Evolutionary conservation across 1,140 invertebrate species (phyloP), one percentile per base, ranked within the genome.

Genomic region (Archivesica marissinica): DNA sequence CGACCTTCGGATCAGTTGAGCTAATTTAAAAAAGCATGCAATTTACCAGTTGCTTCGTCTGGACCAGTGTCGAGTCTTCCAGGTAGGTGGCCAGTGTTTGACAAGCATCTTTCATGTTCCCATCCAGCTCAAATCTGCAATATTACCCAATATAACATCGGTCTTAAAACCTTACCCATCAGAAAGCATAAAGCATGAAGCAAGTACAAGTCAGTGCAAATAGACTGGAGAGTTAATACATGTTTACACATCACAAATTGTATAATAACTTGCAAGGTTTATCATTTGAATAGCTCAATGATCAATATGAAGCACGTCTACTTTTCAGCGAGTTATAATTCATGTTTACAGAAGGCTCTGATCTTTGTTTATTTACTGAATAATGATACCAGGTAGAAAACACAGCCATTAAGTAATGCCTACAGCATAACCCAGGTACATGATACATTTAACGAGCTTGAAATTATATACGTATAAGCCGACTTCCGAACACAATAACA

Each of bases 1-100:
- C n/a, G n/a, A n/a, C n/a, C n/a, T n/a, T n/a, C n/a, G n/a, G n/a
- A n/a, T n/a, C n/a, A n/a, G n/a, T n/a, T n/a, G n/a, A n/a, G n/a
- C n/a, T n/a, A n/a, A n/a, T n/a, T n/a, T 39, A 30, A 52, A 41
- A 47, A 33, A 25, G 13, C 2, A 50, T 17, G 44, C 17, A 50
- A 85, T 88, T 86, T 88, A 93, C 93, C 89, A 93, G 82, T 77
- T 93, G 78, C 76, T 92, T 91, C 1, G 91, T 92, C 70, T 91
- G 89, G 15, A 93, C 88, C 41, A 87, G 87, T 15, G 90, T 92
- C 6, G 92, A 92, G 64, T 92, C 91, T 52, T 91, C 87, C 38
- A 93, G 59, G 68, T 93, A 92, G 17, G 88, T 88, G 20, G 89
- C 88, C 28, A 93, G 64, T 28, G 89, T 85, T 64, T 89, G 72